These are phyloP conservation scores for Rattus norvegicus DNA, from an alignment of 2,113 vertebrate species.

Conservation along the genomic window DNA sequence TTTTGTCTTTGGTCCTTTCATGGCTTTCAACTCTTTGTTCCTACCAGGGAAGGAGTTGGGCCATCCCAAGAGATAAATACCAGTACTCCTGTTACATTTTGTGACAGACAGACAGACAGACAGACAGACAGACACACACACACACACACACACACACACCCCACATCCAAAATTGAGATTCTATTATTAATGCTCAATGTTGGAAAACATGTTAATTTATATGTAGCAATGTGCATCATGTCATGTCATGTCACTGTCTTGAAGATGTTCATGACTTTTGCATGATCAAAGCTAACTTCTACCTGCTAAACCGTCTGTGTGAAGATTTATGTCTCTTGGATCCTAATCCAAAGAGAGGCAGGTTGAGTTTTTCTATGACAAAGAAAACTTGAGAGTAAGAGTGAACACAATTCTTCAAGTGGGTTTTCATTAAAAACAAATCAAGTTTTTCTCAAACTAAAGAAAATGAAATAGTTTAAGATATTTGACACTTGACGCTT, in stretches of 20 bases:
- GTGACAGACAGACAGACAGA: neutral
- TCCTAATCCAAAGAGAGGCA: neutral
- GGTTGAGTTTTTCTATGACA: neutral
- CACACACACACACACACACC: no score
- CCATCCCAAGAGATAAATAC: neutral
- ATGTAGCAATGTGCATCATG: neutral
- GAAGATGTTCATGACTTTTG: neutral
- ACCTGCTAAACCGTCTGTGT: neutral
- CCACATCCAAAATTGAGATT: neutral
- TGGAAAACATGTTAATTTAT: neutral
- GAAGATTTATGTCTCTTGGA: neutral
- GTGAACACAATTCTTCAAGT: constrained; percentile 2
- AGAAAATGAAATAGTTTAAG: constrained; percentile 9
- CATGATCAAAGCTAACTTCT: neutral
- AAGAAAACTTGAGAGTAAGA: constrained; percentile 2
- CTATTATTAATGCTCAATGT: neutral
- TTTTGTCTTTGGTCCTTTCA: neutral
- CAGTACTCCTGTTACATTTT: neutral
- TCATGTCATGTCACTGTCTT: neutral
- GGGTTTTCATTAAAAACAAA: constrained; percentile 26
- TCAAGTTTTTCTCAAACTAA: neutral
- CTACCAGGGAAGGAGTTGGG: neutral
- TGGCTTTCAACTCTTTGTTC: neutral
- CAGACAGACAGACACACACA: no score
- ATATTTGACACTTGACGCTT: neutral